Percentiles rank a stretch among this genome's conserved stretches.
These are phyloP conservation scores for Nothocercus julius DNA, from an alignment of 2,113 vertebrate species.

Conservation along the genomic window DNA sequence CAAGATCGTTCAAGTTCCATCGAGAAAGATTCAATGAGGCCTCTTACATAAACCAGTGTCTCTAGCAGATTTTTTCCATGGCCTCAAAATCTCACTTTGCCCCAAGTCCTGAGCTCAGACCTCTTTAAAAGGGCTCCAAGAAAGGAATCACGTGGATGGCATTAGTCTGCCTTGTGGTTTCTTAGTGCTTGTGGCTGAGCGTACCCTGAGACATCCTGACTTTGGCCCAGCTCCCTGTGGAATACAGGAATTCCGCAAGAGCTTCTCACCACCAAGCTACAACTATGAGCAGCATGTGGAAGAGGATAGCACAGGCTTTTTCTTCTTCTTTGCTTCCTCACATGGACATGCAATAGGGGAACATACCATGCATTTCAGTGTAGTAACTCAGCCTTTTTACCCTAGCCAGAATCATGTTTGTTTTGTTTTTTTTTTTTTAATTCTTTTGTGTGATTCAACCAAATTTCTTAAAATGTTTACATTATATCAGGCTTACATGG, in stretches of 20 bases:
- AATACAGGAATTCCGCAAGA: not conserved
- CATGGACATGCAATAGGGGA: not conserved
- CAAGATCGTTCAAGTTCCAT: not conserved
- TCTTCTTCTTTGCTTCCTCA: not conserved
- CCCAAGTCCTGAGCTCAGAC: not conserved
- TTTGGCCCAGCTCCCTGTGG: not conserved
- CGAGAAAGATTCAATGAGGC: not conserved
- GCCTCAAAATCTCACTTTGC: not conserved
- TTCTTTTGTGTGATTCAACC: not conserved
- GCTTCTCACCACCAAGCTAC: fast-evolving
- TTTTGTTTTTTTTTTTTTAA: not conserved
- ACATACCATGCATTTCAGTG: not conserved
- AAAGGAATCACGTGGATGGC: not conserved
- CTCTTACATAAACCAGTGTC: not conserved
- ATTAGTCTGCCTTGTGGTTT: not conserved
- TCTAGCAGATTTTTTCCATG: not conserved
- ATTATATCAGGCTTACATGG: not conserved
- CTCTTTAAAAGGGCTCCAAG: not conserved
- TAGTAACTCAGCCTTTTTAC: not conserved
- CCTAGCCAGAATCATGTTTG: not conserved
- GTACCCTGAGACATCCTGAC: not conserved
- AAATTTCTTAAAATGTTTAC: not conserved
- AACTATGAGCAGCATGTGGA: not conserved
- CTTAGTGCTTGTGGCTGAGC: not conserved
- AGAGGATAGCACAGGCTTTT: not conserved